A percentile compares a stretch with the other conserved stretches of the same genome.
Conservation (phyloP, 2,888 invertebrate genomes). For the Noctua comes region DNA sequence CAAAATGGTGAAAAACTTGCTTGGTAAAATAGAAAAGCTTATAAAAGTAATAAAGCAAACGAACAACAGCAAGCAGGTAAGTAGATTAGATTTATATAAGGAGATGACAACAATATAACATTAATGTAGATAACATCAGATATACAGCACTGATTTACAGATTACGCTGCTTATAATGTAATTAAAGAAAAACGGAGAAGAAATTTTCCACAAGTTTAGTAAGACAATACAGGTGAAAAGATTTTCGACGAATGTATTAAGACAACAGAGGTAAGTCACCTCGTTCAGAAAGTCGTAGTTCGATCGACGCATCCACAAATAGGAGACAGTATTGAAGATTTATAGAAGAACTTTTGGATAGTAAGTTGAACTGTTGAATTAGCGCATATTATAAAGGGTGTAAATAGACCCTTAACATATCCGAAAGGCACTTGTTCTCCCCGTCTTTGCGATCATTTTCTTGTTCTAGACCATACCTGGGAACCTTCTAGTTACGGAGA, state of each 20-base stretch:
- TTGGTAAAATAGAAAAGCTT: not conserved
- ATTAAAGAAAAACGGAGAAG: not conserved
- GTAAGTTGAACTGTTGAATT: not conserved
- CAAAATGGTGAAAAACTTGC: not conserved
- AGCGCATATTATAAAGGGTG: no score
- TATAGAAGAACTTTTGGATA: not conserved
- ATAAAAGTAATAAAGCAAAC: not conserved
- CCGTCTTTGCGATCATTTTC: no score
- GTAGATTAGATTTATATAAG: not conserved
- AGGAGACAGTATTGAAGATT: no score
- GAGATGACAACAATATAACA: not conserved
- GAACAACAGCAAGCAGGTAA: not conserved
- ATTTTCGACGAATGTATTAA: not conserved
- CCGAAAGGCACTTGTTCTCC: no score
- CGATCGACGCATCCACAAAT: not conserved
- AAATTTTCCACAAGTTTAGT: not conserved
- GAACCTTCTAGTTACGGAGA: no score
- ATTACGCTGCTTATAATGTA: not conserved
- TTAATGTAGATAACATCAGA: not conserved
- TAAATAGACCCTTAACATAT: no score
- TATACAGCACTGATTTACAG: not conserved
- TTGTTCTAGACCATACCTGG: no score
- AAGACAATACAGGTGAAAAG: not conserved
- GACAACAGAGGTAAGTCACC: not conserved
- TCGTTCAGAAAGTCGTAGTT: not conserved